Evolutionary conservation across 37 sponge, comb jelly and placozoan species (phyloP), one percentile per base, ranked within the genome.

Genomic region (Haliclona indistincta): DNA sequence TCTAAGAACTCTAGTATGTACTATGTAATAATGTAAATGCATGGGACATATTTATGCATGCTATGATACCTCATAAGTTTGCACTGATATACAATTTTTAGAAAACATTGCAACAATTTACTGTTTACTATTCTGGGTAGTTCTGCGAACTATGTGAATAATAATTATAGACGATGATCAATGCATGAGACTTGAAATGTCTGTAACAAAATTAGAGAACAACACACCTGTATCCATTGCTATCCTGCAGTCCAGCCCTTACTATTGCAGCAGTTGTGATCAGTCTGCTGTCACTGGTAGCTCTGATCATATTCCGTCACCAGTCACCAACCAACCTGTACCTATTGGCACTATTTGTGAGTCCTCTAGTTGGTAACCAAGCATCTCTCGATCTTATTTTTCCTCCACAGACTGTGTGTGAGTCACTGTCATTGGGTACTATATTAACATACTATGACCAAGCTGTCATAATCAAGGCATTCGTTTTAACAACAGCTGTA

Each of bases 401-500:
- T 37, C 76, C 28, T 67, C 38, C 29, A 25, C 67, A 83, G 89
- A 83, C 84, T 0, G 1, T 79, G 23, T 30, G 54, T 17, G 82
- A 83, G 55, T 66, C 75, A 4, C 33, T 78, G 17, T 79, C 76
- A 13, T 34, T 89, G 53, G 80, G 80, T 0, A 81, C 67, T 2
- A 54, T 77, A 0, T 86, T 96, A 67, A 96, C 97, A 32, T 85
- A 81, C 56, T 96, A 72, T 83, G 97, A 96, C 63, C 66, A 63
- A 32, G 75, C 68, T 34, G 29, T 90, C 26, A 95, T 96, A 20
- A 51, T 95, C 2, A 93, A 92, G 44, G 95, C 99, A 15, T 88
- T 95, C 41, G 40, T 86, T 38, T 73, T 95, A 39, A 95, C 99
- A 4, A 63, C 79, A 0, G 68, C 78, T 17, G 88, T 95, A 39